Evolutionary conservation across 2,888 invertebrate species (phyloP).

Genomic region (Entomobrya proxima): DNA sequence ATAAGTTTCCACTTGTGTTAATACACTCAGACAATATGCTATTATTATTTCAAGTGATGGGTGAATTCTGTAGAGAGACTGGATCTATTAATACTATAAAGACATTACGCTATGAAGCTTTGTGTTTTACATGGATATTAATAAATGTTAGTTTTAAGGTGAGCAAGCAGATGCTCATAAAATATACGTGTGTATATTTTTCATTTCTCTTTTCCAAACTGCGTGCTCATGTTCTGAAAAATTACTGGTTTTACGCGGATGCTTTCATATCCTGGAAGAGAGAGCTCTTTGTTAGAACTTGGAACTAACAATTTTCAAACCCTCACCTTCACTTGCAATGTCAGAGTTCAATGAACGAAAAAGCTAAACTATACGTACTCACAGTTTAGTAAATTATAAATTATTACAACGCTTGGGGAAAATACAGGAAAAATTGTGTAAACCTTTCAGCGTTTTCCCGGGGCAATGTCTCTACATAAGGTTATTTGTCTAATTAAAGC

Average conservation of each 20-base stretch:
- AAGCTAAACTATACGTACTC: no score
- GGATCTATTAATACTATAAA: no score
- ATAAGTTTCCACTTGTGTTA: conserved; percentile 20
- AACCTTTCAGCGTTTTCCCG: background rate
- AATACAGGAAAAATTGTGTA: conserved; percentile 26
- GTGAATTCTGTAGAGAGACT: no score
- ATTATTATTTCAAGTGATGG: background rate
- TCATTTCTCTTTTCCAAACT: background rate
- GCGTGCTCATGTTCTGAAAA: background rate
- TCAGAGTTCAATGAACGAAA: no score
- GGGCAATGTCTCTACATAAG: background rate
- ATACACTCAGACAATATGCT: background rate
- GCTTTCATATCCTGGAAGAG: background rate
- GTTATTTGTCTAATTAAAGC: conserved; percentile 70
- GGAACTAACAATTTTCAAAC: background rate
- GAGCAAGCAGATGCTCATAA: background rate
- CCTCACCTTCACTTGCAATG: no score
- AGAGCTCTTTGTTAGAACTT: no score
- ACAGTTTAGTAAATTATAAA: no score
- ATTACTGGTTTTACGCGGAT: background rate
- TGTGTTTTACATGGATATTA: no score
- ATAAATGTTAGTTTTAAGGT: background rate
- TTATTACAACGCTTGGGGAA: no score
- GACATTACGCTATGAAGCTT: no score
- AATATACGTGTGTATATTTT: background rate